These are phyloP conservation scores for Glaucomys volans DNA, from an alignment of 2,113 vertebrate species.

Conservation along the genomic window DNA sequence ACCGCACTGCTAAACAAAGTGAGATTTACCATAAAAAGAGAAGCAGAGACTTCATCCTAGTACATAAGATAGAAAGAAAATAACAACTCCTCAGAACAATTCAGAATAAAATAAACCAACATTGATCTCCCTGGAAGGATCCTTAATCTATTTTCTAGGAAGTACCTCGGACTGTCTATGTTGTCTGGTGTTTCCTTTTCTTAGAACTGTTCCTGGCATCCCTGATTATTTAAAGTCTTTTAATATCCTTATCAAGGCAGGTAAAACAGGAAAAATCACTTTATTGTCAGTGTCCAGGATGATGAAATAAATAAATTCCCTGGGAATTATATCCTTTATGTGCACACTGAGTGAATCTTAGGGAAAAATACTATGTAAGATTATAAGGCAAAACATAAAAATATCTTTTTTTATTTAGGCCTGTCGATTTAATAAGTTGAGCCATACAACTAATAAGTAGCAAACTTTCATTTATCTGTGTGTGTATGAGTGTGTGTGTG, in stretches of 20 bases:
- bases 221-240: constrained; percentile 8
- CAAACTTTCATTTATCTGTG: background rate
- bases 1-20: background rate
- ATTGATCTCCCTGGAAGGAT: background rate
- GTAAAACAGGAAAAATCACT: background rate
- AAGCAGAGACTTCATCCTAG: background rate
- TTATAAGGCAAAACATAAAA: constrained; percentile 49
- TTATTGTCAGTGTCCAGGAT: background rate
- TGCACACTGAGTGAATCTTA: constrained; percentile 20
- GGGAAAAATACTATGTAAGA: background rate
- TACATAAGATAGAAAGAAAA: constrained; percentile 30
- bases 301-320: background rate
- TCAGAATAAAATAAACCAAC: background rate
- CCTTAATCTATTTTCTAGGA: background rate
- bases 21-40: background rate
- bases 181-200: background rate
- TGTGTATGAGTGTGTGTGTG: background rate
- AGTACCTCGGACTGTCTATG: background rate
- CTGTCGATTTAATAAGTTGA: background rate
- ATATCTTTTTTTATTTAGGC: background rate
- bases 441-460: background rate
- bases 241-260: constrained; percentile 44
- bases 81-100: background rate
- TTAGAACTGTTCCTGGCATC: background rate
- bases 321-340: constrained; percentile 7